A percentile compares a stretch with the other conserved stretches of the same genome.
These are phyloP conservation scores for Smutsia temminckii DNA, from an alignment of 2,797 vertebrate genomes.

Conservation along the genomic window DNA sequence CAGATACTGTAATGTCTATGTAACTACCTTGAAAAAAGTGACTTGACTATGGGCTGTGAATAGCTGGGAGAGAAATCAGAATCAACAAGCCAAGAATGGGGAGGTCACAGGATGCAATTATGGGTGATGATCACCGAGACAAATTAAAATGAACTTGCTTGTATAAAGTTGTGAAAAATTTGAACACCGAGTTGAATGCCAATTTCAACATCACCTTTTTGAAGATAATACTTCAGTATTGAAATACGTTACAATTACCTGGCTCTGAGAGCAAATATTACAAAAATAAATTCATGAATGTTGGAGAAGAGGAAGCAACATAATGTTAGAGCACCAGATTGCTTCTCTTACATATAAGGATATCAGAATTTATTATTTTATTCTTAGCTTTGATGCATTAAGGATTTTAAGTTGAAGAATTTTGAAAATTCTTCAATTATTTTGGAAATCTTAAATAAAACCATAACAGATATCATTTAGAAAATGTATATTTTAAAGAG, in stretches of 20 bases:
- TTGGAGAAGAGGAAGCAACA: not conserved
- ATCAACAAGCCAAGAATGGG: not conserved
- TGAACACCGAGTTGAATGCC: not conserved
- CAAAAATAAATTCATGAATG: not conserved
- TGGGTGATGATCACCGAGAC: not conserved
- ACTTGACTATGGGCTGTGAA: not conserved
- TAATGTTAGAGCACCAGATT: not conserved
- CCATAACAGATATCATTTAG: not conserved
- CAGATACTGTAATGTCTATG: not conserved
- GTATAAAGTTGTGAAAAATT: not conserved
- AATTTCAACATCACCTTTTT: not conserved
- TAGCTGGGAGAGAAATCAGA: not conserved
- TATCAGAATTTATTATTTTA: not conserved
- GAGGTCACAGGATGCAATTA: not conserved
- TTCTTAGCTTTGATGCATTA: constrained; percentile 6
- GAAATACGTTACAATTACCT: constrained; percentile 29
- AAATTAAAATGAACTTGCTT: not conserved
- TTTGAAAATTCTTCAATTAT: not conserved
- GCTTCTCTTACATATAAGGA: not conserved
- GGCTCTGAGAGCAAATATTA: not conserved
- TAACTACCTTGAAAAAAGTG: not conserved
- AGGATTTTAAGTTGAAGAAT: not conserved
- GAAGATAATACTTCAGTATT: not conserved
- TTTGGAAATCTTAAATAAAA: constrained; percentile 15
- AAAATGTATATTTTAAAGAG: not conserved